A percentile compares a stretch with the other conserved stretches of the same genome.
Evolutionary conservation across 2,888 invertebrate genomes (phyloP).

Genomic region (Dynastes maya): DNA sequence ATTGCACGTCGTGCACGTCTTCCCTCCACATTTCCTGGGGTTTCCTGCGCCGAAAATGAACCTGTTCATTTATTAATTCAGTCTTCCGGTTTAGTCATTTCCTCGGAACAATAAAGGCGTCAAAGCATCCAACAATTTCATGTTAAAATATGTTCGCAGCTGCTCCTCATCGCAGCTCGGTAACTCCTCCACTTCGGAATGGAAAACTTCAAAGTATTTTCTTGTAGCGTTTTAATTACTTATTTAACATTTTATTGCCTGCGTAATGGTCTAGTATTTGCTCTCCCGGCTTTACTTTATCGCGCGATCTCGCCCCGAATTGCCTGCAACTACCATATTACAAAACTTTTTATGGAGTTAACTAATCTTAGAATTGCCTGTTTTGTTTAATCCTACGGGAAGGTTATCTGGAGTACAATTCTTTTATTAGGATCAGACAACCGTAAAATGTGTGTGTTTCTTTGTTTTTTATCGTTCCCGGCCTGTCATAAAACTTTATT

Average conservation of each 20-base stretch:
- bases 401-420: conserved; percentile 46
- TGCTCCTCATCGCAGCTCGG: conserved; percentile 5
- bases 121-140: conserved; percentile 49
- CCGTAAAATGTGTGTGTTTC: conserved; percentile 46
- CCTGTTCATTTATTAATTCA: conserved; percentile 51
- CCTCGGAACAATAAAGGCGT: conserved; percentile 47
- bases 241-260: conserved; percentile 67
- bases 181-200: conserved; percentile 45
- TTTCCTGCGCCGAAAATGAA: conserved; percentile 31
- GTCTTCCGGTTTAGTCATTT: conserved; percentile 48
- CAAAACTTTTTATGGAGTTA: conserved; percentile 55
- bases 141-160: conserved; percentile 48
- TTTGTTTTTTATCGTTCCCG: conserved; percentile 20
- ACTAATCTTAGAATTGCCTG: conserved; percentile 54
- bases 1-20: neutral
- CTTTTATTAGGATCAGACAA: conserved; percentile 46
- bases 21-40: neutral
- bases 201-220: conserved; percentile 62
- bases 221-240: conserved; percentile 64
- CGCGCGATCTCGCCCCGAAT: conserved; percentile 54
- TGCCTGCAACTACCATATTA: conserved; percentile 54
- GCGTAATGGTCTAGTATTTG: conserved; percentile 61
- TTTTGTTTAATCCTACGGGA: conserved; percentile 53
- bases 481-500: conserved; percentile 40
- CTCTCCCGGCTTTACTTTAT: conserved; percentile 55